phyloP scores from a whole-genome alignment of 2,797 vertebrate species.

The Xiphophorus birchmanni region DNA sequence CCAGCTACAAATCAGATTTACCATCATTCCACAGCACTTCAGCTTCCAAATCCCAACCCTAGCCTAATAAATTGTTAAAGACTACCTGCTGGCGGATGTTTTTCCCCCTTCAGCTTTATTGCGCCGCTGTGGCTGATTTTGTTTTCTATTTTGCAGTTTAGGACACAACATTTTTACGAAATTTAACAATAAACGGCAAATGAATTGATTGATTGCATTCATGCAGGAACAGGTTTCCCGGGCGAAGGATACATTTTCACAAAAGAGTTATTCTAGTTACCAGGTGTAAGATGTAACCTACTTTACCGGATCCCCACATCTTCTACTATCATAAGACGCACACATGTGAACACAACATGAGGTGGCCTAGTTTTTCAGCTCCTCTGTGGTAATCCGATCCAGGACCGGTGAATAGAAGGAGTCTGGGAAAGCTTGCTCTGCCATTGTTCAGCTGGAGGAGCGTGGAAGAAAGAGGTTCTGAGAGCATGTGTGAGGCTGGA shows the following conservation, averaged over 20 bases:
- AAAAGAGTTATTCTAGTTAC: conserved; percentile 33
- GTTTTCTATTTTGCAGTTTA: not conserved
- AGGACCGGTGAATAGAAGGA: conserved; percentile 52
- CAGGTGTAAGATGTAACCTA: conserved; percentile 49
- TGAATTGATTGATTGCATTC: not conserved
- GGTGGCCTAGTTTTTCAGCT: conserved; percentile 71
- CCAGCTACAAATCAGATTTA: conserved; percentile 20
- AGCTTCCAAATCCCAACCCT: not conserved
- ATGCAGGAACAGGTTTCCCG: conserved; percentile 3
- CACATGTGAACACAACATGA: conserved; percentile 45
- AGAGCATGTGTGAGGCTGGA: conserved; percentile 29
- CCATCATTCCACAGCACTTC: not conserved
- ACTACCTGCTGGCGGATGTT: conserved; percentile 8
- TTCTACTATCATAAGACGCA: conserved; percentile 30
- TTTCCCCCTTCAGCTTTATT: not conserved
- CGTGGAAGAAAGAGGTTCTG: conserved; percentile 30
- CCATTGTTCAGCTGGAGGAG: conserved; percentile 43
- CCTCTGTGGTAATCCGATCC: conserved; percentile 70
- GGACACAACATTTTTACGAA: not conserved
- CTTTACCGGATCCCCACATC: conserved; percentile 33
- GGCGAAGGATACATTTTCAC: conserved; percentile 6
- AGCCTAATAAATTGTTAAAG: conserved; percentile 6
- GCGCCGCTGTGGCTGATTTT: not conserved
- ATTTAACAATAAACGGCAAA: not conserved
- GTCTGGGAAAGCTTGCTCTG: conserved; percentile 68